These are phyloP conservation scores for Nipponia nippon DNA, from an alignment of 2,113 vertebrate species.

Conservation along the genomic window DNA sequence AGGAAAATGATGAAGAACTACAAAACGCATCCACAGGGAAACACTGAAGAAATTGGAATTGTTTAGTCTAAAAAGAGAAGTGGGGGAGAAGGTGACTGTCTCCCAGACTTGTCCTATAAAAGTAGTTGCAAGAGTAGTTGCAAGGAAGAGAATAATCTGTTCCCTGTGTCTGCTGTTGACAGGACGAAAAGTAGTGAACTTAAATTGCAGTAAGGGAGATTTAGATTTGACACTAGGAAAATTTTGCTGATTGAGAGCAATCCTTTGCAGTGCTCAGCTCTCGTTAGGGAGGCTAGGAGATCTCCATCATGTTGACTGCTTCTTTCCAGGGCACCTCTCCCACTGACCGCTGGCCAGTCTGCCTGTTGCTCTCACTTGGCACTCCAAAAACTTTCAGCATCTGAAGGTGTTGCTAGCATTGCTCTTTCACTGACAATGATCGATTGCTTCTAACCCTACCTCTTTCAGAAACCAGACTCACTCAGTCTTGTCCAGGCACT, in stretches of 20 bases:
- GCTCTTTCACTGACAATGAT: background rate
- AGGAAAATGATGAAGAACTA: background rate
- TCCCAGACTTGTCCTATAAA: background rate
- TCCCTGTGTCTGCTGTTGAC: background rate
- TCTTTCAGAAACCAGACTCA: background rate
- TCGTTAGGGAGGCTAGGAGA: background rate
- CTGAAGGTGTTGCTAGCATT: background rate
- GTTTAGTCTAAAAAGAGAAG: background rate
- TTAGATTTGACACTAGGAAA: background rate
- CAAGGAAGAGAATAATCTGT: background rate
- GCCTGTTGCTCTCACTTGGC: background rate
- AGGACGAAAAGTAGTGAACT: background rate
- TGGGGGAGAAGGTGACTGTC: background rate
- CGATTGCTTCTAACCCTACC: background rate
- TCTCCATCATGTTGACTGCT: background rate
- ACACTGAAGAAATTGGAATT: background rate
- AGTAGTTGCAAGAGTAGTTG: background rate
- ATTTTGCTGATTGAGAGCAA: background rate
- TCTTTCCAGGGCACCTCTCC: background rate
- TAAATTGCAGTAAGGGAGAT: background rate
- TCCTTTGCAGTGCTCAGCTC: background rate
- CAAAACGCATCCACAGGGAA: background rate
- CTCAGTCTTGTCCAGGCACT: background rate
- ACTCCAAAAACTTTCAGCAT: background rate
- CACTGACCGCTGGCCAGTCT: background rate